Base-by-base conservation (phyloP, 2,113 vertebrate genomes). In the Carassius gibelio region DNA sequence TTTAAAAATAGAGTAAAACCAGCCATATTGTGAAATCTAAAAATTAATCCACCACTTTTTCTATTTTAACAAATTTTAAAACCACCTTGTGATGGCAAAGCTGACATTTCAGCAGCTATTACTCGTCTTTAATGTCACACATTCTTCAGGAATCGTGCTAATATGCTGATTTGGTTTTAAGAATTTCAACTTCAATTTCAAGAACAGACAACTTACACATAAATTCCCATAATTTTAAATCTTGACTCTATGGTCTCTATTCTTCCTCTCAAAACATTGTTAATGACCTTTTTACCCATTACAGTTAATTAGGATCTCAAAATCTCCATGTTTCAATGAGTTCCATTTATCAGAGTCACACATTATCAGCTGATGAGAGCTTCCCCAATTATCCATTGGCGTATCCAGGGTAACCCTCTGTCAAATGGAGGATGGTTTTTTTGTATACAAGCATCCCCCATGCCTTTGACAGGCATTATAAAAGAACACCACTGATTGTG, bases 351-450 rank as follows among this genome's bases (percentile, higher is more conserved):
- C 71, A 69, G 23, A 71, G 7, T 45, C 23, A 66, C 42, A 66
- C 9, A 3, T 82, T 84, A 84, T 79, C 55, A 38, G 55, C 82
- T 87, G 61, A 85, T 87, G 82, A 74, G 85, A 86, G 75, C 26
- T 76, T 76, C 17, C 45, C 75, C 69, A 81, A 86, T 82, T 77
- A 86, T 61, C 38, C 38, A 61, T 19, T 84, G 68, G 74, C 0
- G 81, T 74, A 82, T 87, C 82, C 78, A 75, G 30, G 72, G 82
- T 30, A 84, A 76, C 59, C 82, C 30, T 75, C 48, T 8, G 10
- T 66, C 75, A 69, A 75, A 76, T 17, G 50, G 66, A 68, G 17
- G 48, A 64, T 68, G 75, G 2, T 23, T 74, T 69, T 69, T n/a
- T 86, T 62, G 10, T 68, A 15, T 68, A 42, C 57, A 26, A 69